Base-by-base conservation (phyloP, 2,888 invertebrate genomes). In the Erebia palarica region DNA sequence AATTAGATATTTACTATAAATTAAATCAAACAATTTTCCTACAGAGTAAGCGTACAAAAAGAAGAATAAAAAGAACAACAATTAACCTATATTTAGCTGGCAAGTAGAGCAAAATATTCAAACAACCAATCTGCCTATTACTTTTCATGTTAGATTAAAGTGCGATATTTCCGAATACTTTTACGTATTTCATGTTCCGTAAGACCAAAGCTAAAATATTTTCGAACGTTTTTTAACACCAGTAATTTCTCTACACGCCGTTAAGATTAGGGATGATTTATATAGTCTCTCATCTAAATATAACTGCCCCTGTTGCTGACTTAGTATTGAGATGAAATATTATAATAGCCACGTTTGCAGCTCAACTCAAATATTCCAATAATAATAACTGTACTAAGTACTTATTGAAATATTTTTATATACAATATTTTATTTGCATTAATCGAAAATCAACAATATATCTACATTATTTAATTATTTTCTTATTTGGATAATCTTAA, bases 41-140 rank as follows among this genome's bases (percentile, higher is more conserved):
- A 14, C 4, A 10, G 11, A 82, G 80, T 36, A 81, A 79, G 77
- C 42, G 74, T 66, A 44, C 76, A 76, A 78, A 78, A 78, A 77
- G 68, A 59, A 73, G 80, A 80, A 82, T 79, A 80, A 3, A 47
- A 76, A 61, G 5, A 10, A 74, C 71, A 79, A 76, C 80, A 79
- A 77, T 80, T 80, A 79, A 79, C 80, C 77, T 79, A 82, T 79
- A n/a, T 51, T 51, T 51, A 51, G n/a, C 36, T 7, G 36, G 2
- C 36, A 36, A 36, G 10, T 10, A 55, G 55, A 18, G 14, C 9
- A 10, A 9, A 18, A 5, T 9, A 80, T 81, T 79, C 78, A 81
- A 78, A 75, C 77, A 77, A 27, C 53, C 55, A 65, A 65, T 65
- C 65, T 27, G 13, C 16, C 65, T 18, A 44, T 57, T n/a, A 18